Conservation (phyloP, 2,888 invertebrate species). For the Sipha maydis region DNA sequence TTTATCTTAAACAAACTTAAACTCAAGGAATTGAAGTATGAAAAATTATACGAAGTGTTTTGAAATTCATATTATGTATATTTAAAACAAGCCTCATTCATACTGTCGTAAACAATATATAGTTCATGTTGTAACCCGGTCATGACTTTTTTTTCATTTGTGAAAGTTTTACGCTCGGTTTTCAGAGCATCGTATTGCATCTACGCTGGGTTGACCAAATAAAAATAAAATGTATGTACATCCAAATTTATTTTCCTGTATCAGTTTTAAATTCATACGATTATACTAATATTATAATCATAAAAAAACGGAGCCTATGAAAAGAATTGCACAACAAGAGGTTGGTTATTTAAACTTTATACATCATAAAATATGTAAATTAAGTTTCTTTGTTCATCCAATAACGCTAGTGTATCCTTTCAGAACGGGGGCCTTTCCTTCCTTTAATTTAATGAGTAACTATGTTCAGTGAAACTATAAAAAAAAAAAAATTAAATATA, state of each 20-base stretch:
- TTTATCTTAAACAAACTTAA: too few species aligned
- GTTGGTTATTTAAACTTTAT: slow-evolving; percentile 13
- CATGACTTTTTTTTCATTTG: neutral
- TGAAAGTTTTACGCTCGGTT: neutral
- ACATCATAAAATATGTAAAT: slow-evolving; percentile 41
- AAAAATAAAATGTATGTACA: neutral
- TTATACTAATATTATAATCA: too few species aligned
- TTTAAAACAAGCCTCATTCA: too few species aligned
- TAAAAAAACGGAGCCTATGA: neutral
- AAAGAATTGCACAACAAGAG: neutral
- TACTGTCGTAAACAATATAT: too few species aligned
- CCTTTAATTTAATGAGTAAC: neutral
- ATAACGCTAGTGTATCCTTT: neutral
- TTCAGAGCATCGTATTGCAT: too few species aligned
- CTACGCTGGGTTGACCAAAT: neutral
- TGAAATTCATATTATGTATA: too few species aligned
- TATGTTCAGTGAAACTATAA: neutral
- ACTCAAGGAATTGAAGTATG: too few species aligned
- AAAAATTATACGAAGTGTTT: too few species aligned
- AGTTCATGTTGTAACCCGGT: too few species aligned
- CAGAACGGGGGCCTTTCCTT: neutral
- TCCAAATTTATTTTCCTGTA: neutral
- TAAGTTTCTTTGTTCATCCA: slow-evolving; percentile 21
- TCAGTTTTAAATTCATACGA: neutral
- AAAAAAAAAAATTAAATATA: too few species aligned